Base-by-base conservation (phyloP, 2,888 invertebrate species). In the Machimus atricapillus region DNA sequence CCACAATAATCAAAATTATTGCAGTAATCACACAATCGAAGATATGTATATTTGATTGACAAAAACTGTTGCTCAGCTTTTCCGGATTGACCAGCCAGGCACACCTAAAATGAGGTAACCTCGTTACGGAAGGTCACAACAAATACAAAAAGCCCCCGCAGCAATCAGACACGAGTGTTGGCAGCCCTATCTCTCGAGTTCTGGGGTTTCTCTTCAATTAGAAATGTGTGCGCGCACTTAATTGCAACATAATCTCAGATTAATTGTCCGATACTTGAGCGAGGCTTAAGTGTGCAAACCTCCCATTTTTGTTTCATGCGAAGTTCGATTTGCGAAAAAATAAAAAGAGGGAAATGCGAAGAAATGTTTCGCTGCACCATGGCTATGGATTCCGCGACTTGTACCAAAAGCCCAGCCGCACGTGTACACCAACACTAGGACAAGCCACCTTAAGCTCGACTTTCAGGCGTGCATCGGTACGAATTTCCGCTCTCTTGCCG, bases 91-190 rank as follows among this genome's bases (percentile, higher is more conserved):
- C 76, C 77, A 86, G 86, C 12, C 43, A 87, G 83, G 77, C 82
- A 56, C 76, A 78, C 78, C 85, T 85, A 85, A 87, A 87, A 85
- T 87, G 78, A 87, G 87, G 87, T 87, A 87, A 87, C 87, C 87
- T 87, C 85, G 87, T 85, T 87, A 85, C 43, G 19, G 87, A 87
- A 87, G 87, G 87, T 78, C 87, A 87, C 40, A 83, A 85, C 74
- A 85, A 66, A 74, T 52, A 74, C 46, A 74, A 74, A 85, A 85
- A 23, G 56, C 19, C 66, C 66, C 66, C 66, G 12, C 23, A 66
- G 66, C 66, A 27, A 66, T 66, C 66, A 27, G 12, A 66, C 27
- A 12, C 12, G 19, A 23, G 66, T 66, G 16, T 79, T 79, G 79
- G 79, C 79, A 79, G 52, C 79, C 46, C 79, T 79, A 78, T 40